phyloP scores from a whole-genome alignment of 2,888 invertebrate genomes.

The Autographa pulchrina region DNA sequence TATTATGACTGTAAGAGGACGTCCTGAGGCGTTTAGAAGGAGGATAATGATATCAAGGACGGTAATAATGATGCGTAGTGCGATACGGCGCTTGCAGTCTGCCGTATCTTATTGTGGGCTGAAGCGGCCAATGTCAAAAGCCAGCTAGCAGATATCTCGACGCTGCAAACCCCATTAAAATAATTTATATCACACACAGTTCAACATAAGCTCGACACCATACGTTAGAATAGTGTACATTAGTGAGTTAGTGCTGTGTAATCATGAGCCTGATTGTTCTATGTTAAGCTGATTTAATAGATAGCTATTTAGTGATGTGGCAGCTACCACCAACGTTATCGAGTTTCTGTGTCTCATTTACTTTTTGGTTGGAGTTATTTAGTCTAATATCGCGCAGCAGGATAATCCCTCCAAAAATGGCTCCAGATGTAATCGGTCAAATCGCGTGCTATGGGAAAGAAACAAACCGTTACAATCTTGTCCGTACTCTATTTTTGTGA shows the following conservation, averaged over 20 bases:
- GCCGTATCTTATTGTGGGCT: constrained; percentile 86
- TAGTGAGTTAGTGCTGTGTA: constrained; percentile 82
- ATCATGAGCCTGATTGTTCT: constrained; percentile 67
- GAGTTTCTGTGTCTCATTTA: constrained; percentile 53
- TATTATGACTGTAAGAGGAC: constrained; percentile 80
- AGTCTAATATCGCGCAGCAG: constrained; percentile 56
- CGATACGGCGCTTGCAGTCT: constrained; percentile 84
- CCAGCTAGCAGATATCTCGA: constrained; percentile 90
- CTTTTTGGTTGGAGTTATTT: constrained; percentile 47
- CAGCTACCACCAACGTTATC: constrained; percentile 57
- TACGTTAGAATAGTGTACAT: constrained; percentile 74
- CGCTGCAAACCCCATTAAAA: constrained; percentile 89
- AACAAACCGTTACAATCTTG: constrained; percentile 53
- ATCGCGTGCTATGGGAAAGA: constrained; percentile 56
- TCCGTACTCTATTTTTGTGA: constrained; percentile 42
- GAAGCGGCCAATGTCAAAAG: constrained; percentile 89
- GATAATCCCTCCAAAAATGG: constrained; percentile 57
- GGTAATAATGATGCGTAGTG: constrained; percentile 84
- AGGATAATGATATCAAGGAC: constrained; percentile 79
- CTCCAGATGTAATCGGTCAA: constrained; percentile 57
- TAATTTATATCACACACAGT: constrained; percentile 82
- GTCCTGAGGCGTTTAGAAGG: constrained; percentile 70
- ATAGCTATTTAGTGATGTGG: constrained; percentile 59
- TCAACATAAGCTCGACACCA: constrained; percentile 75
- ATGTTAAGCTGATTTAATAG: constrained; percentile 59